Evolutionary conservation across 2,888 invertebrate genomes (phyloP).

Genomic region (Dryadula phaetusa): DNA sequence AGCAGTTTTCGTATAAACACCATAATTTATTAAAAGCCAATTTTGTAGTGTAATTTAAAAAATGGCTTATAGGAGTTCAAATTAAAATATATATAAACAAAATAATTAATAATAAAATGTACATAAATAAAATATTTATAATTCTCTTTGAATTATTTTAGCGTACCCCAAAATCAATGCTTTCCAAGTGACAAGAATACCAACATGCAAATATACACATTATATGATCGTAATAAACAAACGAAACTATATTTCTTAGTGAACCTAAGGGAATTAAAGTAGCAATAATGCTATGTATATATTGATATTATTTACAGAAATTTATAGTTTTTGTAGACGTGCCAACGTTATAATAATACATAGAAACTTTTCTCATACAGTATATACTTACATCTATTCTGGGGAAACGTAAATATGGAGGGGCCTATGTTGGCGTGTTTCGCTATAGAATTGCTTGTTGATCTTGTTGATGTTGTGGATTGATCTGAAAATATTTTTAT

Average conservation of each 20-base stretch:
- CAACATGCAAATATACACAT: neutral
- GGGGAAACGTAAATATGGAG: slow-evolving; percentile 56
- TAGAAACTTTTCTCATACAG: slow-evolving; percentile 1
- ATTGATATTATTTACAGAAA: neutral
- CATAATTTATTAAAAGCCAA: too few species aligned
- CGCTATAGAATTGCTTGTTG: slow-evolving; percentile 41
- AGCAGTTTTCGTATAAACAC: too few species aligned
- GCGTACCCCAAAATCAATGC: neutral
- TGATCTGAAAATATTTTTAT: slow-evolving; percentile 28
- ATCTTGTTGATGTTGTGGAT: slow-evolving; percentile 25
- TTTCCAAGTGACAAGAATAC: neutral
- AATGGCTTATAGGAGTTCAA: too few species aligned
- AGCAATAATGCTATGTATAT: neutral
- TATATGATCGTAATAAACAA: neutral
- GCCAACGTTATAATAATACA: neutral
- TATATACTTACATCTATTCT: slow-evolving; percentile 39
- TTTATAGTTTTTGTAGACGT: slow-evolving; percentile 12
- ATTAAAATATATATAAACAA: too few species aligned
- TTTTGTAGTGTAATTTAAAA: too few species aligned
- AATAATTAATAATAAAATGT: too few species aligned
- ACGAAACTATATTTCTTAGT: neutral
- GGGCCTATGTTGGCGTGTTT: slow-evolving; percentile 56
- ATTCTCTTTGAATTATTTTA: neutral
- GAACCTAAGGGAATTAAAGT: neutral
- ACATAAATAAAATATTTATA: too few species aligned